Base-by-base conservation (phyloP, 2,113 vertebrate species). In the Oncorhynchus masou region DNA sequence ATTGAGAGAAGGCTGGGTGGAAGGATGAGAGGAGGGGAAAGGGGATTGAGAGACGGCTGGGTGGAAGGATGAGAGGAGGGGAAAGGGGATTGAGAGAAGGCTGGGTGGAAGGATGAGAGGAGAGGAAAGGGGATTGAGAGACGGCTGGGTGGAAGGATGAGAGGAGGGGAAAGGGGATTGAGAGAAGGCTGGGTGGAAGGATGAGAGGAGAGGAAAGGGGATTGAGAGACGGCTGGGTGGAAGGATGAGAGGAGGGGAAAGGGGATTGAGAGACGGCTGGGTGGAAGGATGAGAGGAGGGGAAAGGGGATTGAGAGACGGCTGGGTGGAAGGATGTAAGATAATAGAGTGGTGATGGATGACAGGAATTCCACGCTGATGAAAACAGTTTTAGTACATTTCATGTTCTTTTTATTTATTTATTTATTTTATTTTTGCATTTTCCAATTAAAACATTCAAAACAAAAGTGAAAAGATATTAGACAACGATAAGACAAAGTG, bases 151-250 rank as follows among this genome's bases (percentile, higher is more conserved):
- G 70, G 22, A 34, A 34, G 31, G 31, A 34, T 34, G 65, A 25
- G 25, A 25, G 25, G 25, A 25, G 25, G 25, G 25, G 25, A 25
- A 25, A 25, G 25, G 25, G 25, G 25, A 31, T 4, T 68, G 67
- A 79, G 74, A 78, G 59, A 48, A 75, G 20, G 79, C 68, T 29
- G 72, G 79, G 71, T 39, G 77, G 73, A 84, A 83, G 81, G 75
- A 80, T 48, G 73, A 79, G 68, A 45, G 60, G 45, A 71, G 0
- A 11, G 45, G 51, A 24, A 73, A 77, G 71, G 27, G 15, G 16
- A n/a, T n/a, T n/a, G n/a, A n/a, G n/a, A n/a, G n/a, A n/a, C n/a
- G n/a, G n/a, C n/a, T n/a, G n/a, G n/a, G n/a, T n/a, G 77, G 73
- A 84, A 83, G 81, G 75, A 80, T 48, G 73, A 79, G 68, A 45